Conservation (phyloP, 2,113 vertebrate genomes). For the Hiodon tergisus region DNA sequence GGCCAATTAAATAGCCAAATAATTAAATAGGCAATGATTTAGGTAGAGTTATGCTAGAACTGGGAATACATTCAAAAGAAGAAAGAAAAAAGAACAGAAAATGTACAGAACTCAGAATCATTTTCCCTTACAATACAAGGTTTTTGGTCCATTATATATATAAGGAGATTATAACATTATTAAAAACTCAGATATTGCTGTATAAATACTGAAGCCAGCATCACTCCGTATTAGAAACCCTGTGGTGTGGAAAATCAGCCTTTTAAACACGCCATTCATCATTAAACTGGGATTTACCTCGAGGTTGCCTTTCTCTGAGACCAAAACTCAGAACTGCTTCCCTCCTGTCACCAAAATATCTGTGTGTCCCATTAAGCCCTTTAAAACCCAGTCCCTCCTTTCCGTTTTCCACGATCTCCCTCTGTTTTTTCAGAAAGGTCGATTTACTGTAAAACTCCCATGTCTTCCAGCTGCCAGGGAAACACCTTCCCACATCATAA, state of each 20-base stretch:
- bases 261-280: background rate
- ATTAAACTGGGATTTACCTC: slow-evolving; percentile 4
- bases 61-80: background rate
- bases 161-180: no score
- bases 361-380: slow-evolving; percentile 1
- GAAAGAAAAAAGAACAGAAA: background rate
- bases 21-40: no score
- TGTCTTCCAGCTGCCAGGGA: slow-evolving; percentile 1
- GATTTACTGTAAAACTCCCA: slow-evolving; percentile 3
- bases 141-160: no score
- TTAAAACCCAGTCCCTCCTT: slow-evolving; percentile 6
- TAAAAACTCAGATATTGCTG: background rate
- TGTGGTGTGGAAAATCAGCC: background rate
- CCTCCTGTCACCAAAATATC: background rate
- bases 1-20: no score
- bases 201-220: background rate
- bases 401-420: background rate
- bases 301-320: slow-evolving; percentile 10
- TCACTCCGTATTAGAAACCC: background rate
- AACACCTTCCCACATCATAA: background rate
- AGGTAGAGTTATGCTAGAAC: no score
- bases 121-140: no score
- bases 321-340: background rate
- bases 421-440: background rate
- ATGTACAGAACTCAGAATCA: background rate